These are phyloP conservation scores for Mustela erminea DNA, from an alignment of 2,797 vertebrate species.

Conservation along the genomic window DNA sequence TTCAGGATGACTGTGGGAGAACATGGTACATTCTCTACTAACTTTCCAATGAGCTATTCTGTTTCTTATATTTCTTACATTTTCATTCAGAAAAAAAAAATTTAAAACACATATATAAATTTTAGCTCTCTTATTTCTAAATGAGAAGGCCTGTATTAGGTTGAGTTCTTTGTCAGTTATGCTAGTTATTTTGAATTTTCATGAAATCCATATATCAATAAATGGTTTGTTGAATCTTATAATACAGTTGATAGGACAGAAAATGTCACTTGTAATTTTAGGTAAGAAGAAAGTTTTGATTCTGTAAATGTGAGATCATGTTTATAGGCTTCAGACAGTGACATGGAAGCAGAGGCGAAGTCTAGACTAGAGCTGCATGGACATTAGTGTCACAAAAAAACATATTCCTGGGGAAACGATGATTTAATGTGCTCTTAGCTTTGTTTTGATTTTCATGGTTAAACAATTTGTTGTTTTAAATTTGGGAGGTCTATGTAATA, in stretches of 20 bases:
- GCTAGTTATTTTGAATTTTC: background rate
- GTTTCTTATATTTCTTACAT: background rate
- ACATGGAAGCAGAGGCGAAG: background rate
- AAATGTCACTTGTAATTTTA: background rate
- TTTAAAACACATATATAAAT: background rate
- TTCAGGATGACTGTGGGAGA: constrained; percentile 82
- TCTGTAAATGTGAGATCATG: background rate
- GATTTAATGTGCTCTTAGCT: background rate
- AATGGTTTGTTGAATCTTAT: background rate
- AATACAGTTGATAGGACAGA: background rate
- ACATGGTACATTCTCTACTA: constrained; percentile 76
- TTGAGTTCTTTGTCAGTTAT: background rate
- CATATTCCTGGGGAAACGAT: background rate
- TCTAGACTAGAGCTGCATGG: background rate
- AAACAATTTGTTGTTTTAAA: background rate
- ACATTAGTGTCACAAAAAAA: background rate
- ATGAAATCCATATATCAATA: background rate
- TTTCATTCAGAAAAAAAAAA: constrained; percentile 6
- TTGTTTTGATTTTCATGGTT: background rate
- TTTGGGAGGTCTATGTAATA: background rate
- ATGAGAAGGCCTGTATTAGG: background rate
- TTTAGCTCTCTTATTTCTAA: constrained; percentile 9
- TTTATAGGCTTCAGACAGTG: background rate
- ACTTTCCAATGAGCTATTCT: background rate
- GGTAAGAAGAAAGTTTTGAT: background rate